phyloP scores from a whole-genome alignment of 1,140 invertebrate genomes.

The Apocrypta bakeri region DNA sequence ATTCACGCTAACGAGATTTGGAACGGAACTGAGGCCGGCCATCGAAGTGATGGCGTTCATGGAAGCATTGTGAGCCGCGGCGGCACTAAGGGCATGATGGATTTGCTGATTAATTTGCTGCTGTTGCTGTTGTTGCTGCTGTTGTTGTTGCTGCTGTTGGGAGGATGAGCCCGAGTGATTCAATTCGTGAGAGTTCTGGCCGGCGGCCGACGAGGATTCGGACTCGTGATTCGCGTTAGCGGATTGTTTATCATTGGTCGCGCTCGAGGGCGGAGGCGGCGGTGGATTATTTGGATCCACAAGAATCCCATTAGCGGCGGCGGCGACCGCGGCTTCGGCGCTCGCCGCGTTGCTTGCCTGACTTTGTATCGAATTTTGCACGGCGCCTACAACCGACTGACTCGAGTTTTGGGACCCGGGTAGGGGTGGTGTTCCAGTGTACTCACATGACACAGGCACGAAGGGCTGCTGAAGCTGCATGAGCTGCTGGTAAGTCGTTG shows the following conservation, averaged over 20 bases:
- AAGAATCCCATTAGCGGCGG: constrained; percentile 72
- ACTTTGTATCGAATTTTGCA: constrained; percentile 69
- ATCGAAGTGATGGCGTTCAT: constrained; percentile 62
- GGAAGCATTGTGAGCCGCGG: constrained; percentile 62
- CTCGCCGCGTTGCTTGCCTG: constrained; percentile 63
- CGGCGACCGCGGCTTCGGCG: constrained; percentile 62
- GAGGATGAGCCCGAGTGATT: constrained; percentile 67
- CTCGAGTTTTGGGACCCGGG: constrained; percentile 74
- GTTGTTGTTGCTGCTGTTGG: constrained; percentile 39
- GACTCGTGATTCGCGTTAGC: constrained; percentile 45
- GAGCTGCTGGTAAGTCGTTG: constrained; percentile 94
- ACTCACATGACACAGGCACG: constrained; percentile 95
- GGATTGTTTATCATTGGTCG: constrained; percentile 40
- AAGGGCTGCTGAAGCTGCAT: constrained; percentile 96
- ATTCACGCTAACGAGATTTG: constrained; percentile 61
- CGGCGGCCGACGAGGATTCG: constrained; percentile 63
- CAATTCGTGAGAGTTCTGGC: constrained; percentile 72
- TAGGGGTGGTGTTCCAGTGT: constrained; percentile 82
- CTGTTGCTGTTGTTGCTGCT: constrained; percentile 49
- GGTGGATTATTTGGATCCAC: constrained; percentile 76
- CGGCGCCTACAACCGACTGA: constrained; percentile 69
- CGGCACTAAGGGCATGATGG: constrained; percentile 56
- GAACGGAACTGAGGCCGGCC: constrained; percentile 63
- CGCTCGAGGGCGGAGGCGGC: constrained; percentile 65
- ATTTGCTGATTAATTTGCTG: constrained; percentile 58